These are phyloP conservation scores for Ophthalmolycus amberensis DNA, from an alignment of 2,113 vertebrate genomes.

Conservation along the genomic window DNA sequence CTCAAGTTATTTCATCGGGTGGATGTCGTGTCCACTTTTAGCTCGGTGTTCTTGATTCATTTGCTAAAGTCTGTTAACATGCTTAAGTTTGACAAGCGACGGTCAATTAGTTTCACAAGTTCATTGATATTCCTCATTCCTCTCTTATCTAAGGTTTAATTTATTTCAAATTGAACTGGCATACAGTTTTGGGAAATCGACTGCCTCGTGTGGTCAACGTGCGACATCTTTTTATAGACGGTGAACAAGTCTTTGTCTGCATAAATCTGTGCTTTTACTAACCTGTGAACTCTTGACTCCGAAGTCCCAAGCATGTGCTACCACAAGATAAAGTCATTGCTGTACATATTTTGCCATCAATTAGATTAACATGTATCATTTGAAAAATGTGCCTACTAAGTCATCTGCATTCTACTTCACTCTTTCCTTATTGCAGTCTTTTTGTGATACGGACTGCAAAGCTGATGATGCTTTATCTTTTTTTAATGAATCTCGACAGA, in stretches of 20 bases:
- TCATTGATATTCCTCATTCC: conserved; percentile 66
- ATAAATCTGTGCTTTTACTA: conserved; percentile 75
- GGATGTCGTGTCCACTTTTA: conserved; percentile 63
- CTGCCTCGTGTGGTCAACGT: conserved; percentile 64
- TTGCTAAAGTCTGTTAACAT: conserved; percentile 65
- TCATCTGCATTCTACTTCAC: conserved; percentile 71
- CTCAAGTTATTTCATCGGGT: conserved; percentile 70
- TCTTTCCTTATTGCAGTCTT: conserved; percentile 68
- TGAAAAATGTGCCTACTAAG: conserved; percentile 78
- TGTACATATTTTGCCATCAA: conserved; percentile 82
- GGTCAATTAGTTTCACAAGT: conserved; percentile 75
- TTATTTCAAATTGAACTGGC: conserved; percentile 81
- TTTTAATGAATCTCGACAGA: conserved; percentile 83
- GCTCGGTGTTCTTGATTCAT: conserved; percentile 68
- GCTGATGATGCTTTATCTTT: conserved; percentile 82
- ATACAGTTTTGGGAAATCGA: conserved; percentile 70
- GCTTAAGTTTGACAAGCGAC: conserved; percentile 61
- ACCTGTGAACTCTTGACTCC: conserved; percentile 70
- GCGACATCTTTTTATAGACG: conserved; percentile 69
- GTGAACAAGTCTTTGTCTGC: conserved; percentile 58
- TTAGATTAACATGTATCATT: conserved; percentile 77
- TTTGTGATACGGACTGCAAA: conserved; percentile 76
- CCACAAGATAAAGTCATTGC: conserved; percentile 69
- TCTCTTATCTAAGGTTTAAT: conserved; percentile 78
- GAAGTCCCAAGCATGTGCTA: conserved; percentile 73